phyloP scores from a whole-genome alignment of 1,140 invertebrate species.

The Trichonephila clavata region DNA sequence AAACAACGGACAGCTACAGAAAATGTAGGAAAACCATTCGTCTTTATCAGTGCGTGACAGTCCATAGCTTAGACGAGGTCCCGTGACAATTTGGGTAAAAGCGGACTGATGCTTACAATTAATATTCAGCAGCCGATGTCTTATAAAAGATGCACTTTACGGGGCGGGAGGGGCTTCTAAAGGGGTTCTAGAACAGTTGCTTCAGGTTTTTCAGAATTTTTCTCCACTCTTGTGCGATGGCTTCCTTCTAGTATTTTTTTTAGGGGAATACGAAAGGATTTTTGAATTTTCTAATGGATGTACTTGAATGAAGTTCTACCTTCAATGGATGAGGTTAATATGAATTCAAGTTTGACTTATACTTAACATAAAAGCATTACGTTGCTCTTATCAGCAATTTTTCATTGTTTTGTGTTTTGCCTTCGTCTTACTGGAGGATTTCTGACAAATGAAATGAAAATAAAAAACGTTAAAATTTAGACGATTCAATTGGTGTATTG shows the following conservation, averaged over 20 bases:
- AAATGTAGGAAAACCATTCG: constrained; percentile 49
- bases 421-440: no score
- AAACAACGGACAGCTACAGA: constrained; percentile 36
- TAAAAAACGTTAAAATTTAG: no score
- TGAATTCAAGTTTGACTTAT: no score
- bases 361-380: no score
- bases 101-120: constrained; percentile 65
- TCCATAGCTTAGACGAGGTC: constrained; percentile 64
- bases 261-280: not conserved
- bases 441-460: no score
- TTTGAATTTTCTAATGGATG: not conserved
- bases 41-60: constrained; percentile 63
- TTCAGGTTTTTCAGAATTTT: not conserved
- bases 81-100: constrained; percentile 73
- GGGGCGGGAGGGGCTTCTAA: not conserved
- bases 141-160: constrained; percentile 62
- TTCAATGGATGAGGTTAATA: not conserved
- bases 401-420: no score
- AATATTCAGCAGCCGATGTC: constrained; percentile 68
- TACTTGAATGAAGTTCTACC: not conserved
- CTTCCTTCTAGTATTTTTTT: not conserved
- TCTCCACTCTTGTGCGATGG: not conserved
- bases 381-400: no score
- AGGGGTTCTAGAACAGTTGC: not conserved
- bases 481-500: no score